Conservation (phyloP, 35 echinoderm and acorn worm genomes). For the Amphiura filiformis region DNA sequence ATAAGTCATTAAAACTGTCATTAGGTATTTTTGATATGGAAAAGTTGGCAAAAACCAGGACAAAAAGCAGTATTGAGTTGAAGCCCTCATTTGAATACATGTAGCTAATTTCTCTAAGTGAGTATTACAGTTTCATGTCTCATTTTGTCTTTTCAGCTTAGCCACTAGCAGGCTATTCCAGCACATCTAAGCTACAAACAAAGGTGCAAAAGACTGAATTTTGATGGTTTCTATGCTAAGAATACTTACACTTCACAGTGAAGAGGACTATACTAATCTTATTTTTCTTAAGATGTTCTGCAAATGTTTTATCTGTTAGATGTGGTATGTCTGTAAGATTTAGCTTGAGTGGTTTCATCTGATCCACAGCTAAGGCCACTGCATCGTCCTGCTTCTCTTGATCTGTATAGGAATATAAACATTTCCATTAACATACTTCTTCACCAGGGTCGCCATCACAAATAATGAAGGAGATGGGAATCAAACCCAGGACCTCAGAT, state of each 20-base stretch:
- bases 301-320: conserved; percentile 80
- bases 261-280: conserved; percentile 53
- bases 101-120: no score
- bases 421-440: background rate
- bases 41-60: background rate
- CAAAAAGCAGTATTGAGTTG: background rate
- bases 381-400: conserved; percentile 79
- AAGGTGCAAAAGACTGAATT: no score
- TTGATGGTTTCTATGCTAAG: no score
- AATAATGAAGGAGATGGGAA: background rate
- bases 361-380: conserved; percentile 48
- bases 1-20: no score
- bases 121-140: no score
- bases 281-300: conserved; percentile 30
- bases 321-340: conserved; percentile 20
- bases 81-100: no score
- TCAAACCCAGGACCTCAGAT: background rate
- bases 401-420: background rate
- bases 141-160: no score
- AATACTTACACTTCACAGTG: conserved; percentile 70
- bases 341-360: conserved; percentile 18
- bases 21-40: no score
- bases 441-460: no score
- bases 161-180: no score
- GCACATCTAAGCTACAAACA: no score